Evolutionary conservation across 2,113 vertebrate species (phyloP), one percentile per base, ranked within the genome.

Genomic region (Channa maculata): DNA sequence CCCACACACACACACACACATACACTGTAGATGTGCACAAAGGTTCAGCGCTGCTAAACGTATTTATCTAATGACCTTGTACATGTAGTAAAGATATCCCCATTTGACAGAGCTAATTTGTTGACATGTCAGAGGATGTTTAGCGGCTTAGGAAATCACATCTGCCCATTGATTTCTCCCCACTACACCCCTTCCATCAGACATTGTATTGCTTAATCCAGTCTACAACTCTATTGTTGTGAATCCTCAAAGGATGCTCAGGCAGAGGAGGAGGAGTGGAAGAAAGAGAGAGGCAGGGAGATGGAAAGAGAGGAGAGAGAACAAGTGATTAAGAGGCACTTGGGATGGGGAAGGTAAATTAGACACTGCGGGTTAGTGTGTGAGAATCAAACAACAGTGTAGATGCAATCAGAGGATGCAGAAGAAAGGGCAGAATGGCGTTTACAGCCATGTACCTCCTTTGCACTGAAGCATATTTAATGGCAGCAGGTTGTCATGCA

Each of bases 91-190:
- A 86, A 90, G 85, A 89, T 89, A 88, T 90, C 88, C 80, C 86
- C 66, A n/a, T 84, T 88, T 89, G 86, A 90, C 91, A 86, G 55
- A 67, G 79, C 88, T 92, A 92, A 92, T 92, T 91, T 89, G 89
- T 75, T 5, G 79, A 86, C 65, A 14, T 89, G 88, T 91, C 89
- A 59, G 86, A 75, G 84, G 87, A 90, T 89, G 86, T 88, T 91
- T 90, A 90, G 88, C 82, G 74, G 91, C 90, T 92, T 90, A 92
- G 86, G 86, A 89, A 91, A 90, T 89, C 83, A 88, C 91, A 88
- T 89, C 85, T 84, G 75, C 84, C 86, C 84, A 92, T 92, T 91
- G 90, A 92, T 92, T 87, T 88, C 79, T 68, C 72, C 59, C 48
- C 44, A 37, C 58, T 64, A 24, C 69, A 15, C 68, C 82, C 70